Conservation (phyloP, 2,797 vertebrate genomes). For the Decapterus maruadsi region DNA sequence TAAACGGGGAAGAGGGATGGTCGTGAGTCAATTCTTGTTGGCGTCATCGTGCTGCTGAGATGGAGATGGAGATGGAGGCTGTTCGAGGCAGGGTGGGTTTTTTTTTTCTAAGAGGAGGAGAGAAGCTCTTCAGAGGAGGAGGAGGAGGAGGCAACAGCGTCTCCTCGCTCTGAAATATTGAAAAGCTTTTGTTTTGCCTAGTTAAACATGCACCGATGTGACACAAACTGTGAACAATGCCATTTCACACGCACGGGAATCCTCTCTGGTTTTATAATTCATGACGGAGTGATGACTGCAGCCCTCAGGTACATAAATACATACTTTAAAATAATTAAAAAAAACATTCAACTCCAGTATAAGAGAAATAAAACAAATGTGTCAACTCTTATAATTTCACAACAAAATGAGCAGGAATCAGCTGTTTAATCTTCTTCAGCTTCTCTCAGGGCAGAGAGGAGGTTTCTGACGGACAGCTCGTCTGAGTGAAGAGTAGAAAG, state of each 20-base stretch:
- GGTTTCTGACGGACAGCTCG: background rate
- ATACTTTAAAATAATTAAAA: constrained; percentile 10
- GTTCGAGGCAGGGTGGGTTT: constrained; percentile 24
- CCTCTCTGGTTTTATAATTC: constrained; percentile 78
- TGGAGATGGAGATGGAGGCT: constrained; percentile 10
- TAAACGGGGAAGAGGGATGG: constrained; percentile 52
- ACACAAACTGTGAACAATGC: constrained; percentile 87
- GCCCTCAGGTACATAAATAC: constrained; percentile 23
- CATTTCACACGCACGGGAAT: constrained; percentile 76
- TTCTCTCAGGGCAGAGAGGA: background rate
- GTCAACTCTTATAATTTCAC: constrained; percentile 16
- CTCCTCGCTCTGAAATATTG: constrained; percentile 84
- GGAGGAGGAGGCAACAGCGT: constrained; percentile 53
- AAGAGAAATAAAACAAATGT: background rate
- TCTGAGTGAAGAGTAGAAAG: too few species aligned
- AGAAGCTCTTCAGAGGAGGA: constrained; percentile 51
- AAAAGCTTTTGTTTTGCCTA: constrained; percentile 87
- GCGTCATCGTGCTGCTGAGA: constrained; percentile 36
- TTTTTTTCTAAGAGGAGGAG: constrained; percentile 61
- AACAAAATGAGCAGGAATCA: background rate
- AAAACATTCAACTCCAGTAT: constrained; percentile 27
- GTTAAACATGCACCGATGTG: constrained; percentile 87
- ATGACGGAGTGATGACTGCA: constrained; percentile 67
- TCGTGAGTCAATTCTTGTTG: constrained; percentile 51
- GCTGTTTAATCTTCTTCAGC: constrained; percentile 8